These are phyloP conservation scores for Xestia xanthographa DNA, from an alignment of 2,888 invertebrate species.

Conservation along the genomic window DNA sequence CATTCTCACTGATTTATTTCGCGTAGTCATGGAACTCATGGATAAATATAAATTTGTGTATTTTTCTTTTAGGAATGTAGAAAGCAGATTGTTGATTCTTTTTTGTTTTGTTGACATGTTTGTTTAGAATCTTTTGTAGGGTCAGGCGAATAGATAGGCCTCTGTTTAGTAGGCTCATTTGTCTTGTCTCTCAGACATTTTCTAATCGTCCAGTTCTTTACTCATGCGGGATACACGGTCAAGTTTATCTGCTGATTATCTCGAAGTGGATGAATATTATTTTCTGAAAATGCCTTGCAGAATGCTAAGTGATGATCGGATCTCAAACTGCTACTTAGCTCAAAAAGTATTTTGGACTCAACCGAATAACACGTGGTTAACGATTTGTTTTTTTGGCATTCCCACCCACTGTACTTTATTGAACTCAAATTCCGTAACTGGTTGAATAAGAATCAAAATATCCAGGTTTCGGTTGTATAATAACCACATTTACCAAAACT, in stretches of 20 bases:
- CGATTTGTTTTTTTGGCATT: neutral
- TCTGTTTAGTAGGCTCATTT: neutral
- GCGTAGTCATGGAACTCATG: conserved; percentile 3
- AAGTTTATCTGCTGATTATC: neutral
- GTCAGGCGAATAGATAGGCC: neutral
- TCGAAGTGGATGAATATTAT: neutral
- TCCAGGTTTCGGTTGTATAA: neutral
- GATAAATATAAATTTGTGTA: conserved; percentile 14
- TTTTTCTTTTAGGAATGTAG: conserved; percentile 21
- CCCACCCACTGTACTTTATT: neutral
- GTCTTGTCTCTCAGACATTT: neutral
- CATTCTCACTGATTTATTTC: conserved; percentile 51
- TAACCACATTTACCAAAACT: neutral
- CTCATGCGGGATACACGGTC: neutral
- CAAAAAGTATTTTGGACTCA: neutral
- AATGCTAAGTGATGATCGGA: neutral
- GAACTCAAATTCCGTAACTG: neutral
- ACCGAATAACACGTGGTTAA: neutral
- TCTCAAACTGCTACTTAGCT: neutral
- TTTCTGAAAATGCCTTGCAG: neutral
- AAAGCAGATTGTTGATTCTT: neutral
- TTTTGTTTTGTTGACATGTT: conserved; percentile 17
- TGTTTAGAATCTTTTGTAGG: neutral
- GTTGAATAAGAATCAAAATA: neutral
- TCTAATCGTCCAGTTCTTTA: neutral